Percentiles rank a stretch among this genome's conserved stretches.
Conservation (phyloP, 2,113 vertebrate genomes). For the Vidua macroura region DNA sequence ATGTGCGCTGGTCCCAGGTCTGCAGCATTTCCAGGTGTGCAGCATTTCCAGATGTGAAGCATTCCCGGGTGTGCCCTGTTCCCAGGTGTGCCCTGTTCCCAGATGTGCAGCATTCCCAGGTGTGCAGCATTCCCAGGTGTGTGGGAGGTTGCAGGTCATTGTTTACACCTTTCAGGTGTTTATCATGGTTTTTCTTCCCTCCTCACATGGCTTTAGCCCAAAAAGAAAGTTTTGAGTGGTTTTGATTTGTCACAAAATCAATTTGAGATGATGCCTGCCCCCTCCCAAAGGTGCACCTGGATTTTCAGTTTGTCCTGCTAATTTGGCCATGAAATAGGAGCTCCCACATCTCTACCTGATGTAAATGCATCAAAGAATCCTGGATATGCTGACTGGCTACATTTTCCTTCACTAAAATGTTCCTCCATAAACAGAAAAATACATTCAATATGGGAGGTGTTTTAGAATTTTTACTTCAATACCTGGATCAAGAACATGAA, state of each 20-base stretch:
- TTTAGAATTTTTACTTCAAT: neutral
- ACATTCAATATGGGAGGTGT: neutral
- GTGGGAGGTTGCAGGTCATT: neutral
- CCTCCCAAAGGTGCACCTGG: neutral
- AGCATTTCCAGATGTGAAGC: neutral
- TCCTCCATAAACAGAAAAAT: neutral
- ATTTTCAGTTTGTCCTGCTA: neutral
- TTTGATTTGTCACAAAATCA: neutral
- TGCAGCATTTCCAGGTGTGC: neutral
- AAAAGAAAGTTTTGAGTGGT: neutral
- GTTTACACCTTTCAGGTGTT: neutral
- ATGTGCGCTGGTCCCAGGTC: neutral
- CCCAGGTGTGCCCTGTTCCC: neutral
- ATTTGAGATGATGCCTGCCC: neutral
- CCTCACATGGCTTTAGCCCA: neutral
- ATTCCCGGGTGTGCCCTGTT: neutral
- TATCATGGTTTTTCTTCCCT: neutral
- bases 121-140: neutral
- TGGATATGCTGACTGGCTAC: neutral
- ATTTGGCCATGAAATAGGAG: neutral
- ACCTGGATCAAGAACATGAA: neutral
- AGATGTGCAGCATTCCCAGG: neutral
- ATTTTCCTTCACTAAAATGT: neutral
- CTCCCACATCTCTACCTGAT: neutral
- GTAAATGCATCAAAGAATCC: neutral